phyloP scores from a whole-genome alignment of 2,888 invertebrate species.

The Cenopis cana region DNA sequence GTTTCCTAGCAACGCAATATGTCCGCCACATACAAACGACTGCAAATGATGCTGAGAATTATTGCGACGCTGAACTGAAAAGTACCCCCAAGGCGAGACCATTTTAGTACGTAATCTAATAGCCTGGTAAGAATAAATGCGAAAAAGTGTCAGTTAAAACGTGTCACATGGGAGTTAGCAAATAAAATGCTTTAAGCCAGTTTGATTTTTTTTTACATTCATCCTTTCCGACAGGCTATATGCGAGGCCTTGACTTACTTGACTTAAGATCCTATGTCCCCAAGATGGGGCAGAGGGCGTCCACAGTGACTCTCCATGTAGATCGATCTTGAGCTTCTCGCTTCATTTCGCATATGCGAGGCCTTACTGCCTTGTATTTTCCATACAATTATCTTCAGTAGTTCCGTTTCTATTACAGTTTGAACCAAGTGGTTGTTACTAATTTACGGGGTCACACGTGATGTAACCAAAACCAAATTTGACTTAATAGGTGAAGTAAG shows the following conservation, averaged over 20 bases:
- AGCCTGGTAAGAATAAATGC: constrained; percentile 12
- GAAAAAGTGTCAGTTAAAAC: constrained; percentile 5
- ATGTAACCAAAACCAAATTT: neutral
- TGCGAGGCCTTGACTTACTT: too few species aligned
- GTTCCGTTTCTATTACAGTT: too few species aligned
- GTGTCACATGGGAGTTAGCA: neutral
- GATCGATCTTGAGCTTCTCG: too few species aligned
- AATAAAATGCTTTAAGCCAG: constrained; percentile 7
- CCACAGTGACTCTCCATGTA: too few species aligned
- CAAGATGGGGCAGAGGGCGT: too few species aligned
- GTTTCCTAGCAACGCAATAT: constrained; percentile 64
- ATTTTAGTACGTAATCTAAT: constrained; percentile 33
- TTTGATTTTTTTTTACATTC: neutral
- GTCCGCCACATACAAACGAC: constrained; percentile 76
- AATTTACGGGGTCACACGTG: neutral
- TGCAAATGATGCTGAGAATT: constrained; percentile 58
- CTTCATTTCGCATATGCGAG: too few species aligned
- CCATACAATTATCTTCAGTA: too few species aligned
- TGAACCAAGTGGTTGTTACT: neutral
- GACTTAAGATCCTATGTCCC: too few species aligned
- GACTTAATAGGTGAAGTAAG: too few species aligned
- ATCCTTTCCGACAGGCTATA: too few species aligned
- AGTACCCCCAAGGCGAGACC: constrained; percentile 47
- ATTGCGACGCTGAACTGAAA: constrained; percentile 53
- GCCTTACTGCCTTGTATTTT: too few species aligned